phyloP scores from a whole-genome alignment of 1,140 invertebrate species.

The Zaprionus tsacasi region DNA sequence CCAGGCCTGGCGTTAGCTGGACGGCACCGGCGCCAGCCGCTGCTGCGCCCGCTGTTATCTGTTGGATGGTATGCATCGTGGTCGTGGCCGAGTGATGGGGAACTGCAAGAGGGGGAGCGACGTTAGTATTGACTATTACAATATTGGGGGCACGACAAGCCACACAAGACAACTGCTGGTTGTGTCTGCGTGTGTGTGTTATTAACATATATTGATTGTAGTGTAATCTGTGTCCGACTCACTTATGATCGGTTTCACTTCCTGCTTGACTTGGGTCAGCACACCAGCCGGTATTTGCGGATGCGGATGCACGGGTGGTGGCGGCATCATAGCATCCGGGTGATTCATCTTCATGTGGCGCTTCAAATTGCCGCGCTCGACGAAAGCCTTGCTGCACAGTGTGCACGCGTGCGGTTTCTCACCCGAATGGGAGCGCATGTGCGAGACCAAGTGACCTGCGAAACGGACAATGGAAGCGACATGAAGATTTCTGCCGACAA shows the following conservation, averaged over 20 bases:
- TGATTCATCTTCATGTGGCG: constrained; percentile 85
- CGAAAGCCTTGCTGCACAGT: constrained; percentile 91
- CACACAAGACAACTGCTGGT: background rate
- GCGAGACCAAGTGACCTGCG: constrained; percentile 92
- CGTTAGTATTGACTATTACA: constrained; percentile 24
- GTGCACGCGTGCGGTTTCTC: constrained; percentile 92
- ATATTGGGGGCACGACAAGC: background rate
- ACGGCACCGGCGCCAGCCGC: constrained; percentile 67
- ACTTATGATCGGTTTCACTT: constrained; percentile 84
- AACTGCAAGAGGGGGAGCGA: constrained; percentile 57
- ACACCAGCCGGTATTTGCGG: constrained; percentile 83
- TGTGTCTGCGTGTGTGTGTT: background rate
- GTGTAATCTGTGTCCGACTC: constrained; percentile 65
- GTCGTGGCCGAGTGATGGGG: constrained; percentile 78
- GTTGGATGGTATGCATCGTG: constrained; percentile 83
- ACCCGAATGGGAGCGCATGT: constrained; percentile 94
- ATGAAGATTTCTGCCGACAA: constrained; percentile 56
- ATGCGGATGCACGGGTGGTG: constrained; percentile 82
- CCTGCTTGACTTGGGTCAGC: constrained; percentile 82
- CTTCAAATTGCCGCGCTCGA: constrained; percentile 90
- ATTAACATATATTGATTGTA: constrained; percentile 3
- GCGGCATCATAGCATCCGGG: constrained; percentile 83
- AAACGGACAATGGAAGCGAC: constrained; percentile 78
- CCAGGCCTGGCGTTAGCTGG: constrained; percentile 75
- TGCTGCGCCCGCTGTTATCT: constrained; percentile 77